Conservation (phyloP, 2,888 invertebrate genomes). For the Noctua pronuba region DNA sequence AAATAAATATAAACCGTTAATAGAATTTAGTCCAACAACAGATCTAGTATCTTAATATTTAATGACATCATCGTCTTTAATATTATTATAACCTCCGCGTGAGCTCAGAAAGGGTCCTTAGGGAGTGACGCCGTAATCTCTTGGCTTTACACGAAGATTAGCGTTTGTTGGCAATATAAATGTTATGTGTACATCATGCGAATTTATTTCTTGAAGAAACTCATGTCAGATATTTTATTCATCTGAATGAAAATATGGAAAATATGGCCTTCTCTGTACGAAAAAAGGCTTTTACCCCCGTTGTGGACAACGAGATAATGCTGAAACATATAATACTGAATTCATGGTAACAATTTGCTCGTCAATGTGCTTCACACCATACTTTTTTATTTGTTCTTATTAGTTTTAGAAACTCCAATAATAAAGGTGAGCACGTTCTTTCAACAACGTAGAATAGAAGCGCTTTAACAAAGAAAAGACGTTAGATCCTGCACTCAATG, state of each 20-base stretch:
- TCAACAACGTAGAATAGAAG: neutral
- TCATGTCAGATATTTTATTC: neutral
- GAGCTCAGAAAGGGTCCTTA: neutral
- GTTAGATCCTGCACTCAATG: slow-evolving; percentile 22
- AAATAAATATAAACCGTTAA: neutral
- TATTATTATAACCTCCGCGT: neutral
- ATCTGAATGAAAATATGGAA: too few species aligned
- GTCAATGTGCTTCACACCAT: neutral
- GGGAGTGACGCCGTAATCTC: slow-evolving; percentile 8
- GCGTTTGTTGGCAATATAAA: slow-evolving; percentile 16
- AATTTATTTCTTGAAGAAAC: neutral
- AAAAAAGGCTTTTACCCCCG: neutral
- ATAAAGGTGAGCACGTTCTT: slow-evolving; percentile 18
- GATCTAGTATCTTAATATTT: slow-evolving; percentile 6
- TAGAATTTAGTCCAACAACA: neutral
- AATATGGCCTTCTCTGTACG: neutral
- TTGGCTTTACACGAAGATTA: slow-evolving; percentile 4
- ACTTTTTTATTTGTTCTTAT: neutral
- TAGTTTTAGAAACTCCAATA: neutral
- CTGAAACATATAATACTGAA: neutral
- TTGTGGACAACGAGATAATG: neutral
- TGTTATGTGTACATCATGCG: neutral
- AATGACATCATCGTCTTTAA: neutral
- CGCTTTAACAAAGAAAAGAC: slow-evolving; percentile 28
- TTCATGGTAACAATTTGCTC: neutral